Conservation (phyloP, 2,113 vertebrate genomes). For the Baryphthengus martii region DNA sequence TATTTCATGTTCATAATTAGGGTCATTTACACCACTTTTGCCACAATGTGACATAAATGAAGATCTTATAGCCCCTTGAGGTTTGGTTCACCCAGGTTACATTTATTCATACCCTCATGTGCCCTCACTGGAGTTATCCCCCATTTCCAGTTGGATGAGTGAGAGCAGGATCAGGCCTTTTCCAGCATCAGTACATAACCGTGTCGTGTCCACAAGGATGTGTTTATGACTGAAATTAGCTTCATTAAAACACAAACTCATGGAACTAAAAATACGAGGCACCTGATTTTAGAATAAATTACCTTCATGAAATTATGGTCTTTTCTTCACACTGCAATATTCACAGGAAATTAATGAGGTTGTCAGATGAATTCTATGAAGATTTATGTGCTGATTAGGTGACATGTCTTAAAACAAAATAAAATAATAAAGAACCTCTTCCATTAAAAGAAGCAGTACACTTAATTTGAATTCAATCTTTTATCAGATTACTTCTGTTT, state of each 20-base stretch:
- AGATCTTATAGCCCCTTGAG: background rate
- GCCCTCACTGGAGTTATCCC: background rate
- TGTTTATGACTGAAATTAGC: constrained; percentile 18
- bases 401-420: constrained; percentile 65
- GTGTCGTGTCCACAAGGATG: background rate
- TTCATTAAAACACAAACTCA: constrained; percentile 44
- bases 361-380: constrained; percentile 66
- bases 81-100: background rate
- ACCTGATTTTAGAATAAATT: constrained; percentile 67
- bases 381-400: constrained; percentile 69
- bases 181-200: background rate
- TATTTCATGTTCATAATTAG: background rate
- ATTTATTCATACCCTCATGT: background rate
- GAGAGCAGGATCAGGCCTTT: background rate
- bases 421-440: constrained; percentile 70
- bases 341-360: constrained; percentile 68
- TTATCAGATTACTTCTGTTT: constrained; percentile 72
- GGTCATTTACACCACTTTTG: background rate
- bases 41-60: background rate
- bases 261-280: constrained; percentile 28
- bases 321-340: constrained; percentile 37
- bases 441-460: constrained; percentile 63
- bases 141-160: background rate
- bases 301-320: constrained; percentile 44
- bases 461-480: constrained; percentile 76